These are phyloP conservation scores for Dolichallabes microphthalmus DNA, from an alignment of 2,113 vertebrate species.

Conservation along the genomic window DNA sequence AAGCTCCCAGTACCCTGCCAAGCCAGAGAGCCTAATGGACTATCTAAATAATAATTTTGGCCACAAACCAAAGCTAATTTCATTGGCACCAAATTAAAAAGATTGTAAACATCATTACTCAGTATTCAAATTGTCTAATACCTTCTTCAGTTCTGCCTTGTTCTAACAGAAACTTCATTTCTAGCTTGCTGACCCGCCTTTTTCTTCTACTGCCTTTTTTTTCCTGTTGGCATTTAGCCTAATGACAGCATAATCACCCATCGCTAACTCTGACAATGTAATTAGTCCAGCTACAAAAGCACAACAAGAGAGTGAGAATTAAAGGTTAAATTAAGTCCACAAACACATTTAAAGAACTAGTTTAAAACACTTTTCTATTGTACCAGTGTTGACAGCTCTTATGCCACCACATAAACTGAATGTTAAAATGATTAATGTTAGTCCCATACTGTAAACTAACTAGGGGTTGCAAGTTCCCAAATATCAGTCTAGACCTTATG, in stretches of 20 bases:
- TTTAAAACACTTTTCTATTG: not conserved
- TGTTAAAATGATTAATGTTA: not conserved
- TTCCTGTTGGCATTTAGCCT: constrained; percentile 15
- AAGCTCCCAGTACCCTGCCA: not conserved
- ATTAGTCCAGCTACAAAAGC: constrained; percentile 13
- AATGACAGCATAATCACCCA: constrained; percentile 26
- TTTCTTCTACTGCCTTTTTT: not conserved
- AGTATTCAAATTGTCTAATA: not conserved
- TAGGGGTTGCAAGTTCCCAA: not conserved
- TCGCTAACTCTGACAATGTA: constrained; percentile 2
- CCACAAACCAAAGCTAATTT: not conserved
- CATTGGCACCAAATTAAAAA: not conserved
- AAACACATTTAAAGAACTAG: not conserved
- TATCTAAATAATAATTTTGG: not conserved
- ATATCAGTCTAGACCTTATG: not conserved
- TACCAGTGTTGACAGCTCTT: not conserved
- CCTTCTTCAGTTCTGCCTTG: not conserved
- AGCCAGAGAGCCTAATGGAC: not conserved
- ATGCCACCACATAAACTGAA: not conserved
- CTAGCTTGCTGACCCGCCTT: not conserved
- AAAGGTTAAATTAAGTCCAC: not conserved
- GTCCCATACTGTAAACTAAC: not conserved
- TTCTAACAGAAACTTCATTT: not conserved
- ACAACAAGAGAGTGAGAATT: constrained; percentile 1
- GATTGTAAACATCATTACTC: not conserved